Percentiles rank a stretch among this genome's conserved stretches.
phyloP scores from a whole-genome alignment of 2,113 vertebrate species.

The Sphyrna mokarran region DNA sequence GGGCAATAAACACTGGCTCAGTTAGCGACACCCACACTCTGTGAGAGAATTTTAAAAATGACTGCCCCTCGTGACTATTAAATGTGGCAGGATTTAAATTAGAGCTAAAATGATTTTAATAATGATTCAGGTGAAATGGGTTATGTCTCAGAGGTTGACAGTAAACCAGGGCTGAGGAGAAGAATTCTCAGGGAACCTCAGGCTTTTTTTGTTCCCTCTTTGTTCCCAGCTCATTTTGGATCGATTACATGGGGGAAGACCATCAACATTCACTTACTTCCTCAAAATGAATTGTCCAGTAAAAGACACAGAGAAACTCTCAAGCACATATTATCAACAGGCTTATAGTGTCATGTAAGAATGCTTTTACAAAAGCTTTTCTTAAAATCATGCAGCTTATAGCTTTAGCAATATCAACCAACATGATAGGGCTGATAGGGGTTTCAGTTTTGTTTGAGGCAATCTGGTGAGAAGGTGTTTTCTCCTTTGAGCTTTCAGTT shows the following conservation, averaged over 20 bases:
- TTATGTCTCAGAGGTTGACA: neutral
- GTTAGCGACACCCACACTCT: no score
- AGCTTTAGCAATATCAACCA: no score
- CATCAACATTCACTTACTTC: neutral
- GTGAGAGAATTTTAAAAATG: no score
- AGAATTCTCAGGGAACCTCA: neutral
- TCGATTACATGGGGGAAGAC: neutral
- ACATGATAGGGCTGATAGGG: no score
- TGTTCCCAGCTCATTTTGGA: neutral
- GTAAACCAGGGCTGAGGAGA: neutral
- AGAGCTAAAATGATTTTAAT: neutral
- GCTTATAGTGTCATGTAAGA: no score
- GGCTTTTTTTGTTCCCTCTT: neutral
- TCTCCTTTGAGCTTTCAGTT: no score
- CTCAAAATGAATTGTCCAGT: neutral
- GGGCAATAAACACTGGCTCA: no score
- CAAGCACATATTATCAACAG: neutral
- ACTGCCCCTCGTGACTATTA: neutral
- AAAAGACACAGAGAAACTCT: neutral
- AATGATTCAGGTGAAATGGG: neutral
- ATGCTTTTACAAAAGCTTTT: no score
- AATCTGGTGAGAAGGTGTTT: no score
- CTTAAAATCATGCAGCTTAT: no score
- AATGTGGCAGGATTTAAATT: neutral
- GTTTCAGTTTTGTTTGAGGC: no score